Base-by-base conservation (phyloP, 2,888 invertebrate genomes). In the Phengaris alcon region DNA sequence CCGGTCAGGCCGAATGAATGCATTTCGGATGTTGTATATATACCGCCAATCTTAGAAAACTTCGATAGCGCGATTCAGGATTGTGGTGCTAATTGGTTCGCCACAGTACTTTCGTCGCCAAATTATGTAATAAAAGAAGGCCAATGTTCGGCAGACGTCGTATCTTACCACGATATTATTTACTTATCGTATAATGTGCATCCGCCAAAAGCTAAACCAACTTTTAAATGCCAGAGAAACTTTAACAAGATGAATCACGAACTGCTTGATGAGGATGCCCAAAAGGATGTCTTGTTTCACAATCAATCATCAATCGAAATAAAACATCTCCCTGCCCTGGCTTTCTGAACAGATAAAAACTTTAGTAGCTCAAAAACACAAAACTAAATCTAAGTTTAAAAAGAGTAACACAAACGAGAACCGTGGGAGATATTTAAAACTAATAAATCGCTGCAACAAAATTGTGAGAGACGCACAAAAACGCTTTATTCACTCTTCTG, bases 251-350 rank as follows among this genome's bases (percentile, higher is more conserved):
- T 57, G 6, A 7, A 57, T 8, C 57, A 57, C 6, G 57, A 57
- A 3, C n/a, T 57, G 15, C 57, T 57, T n/a, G 8, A 0, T n/a
- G 57, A 57, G 15, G 57, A 15, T 57, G 57, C 57, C 8, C 15
- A n/a, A n/a, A n/a, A n/a, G n/a, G n/a, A n/a, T n/a, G n/a, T n/a
- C n/a, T n/a, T n/a, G n/a, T n/a, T n/a, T n/a, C n/a, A n/a, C n/a
- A n/a, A n/a, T n/a, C n/a, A n/a, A n/a, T n/a, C n/a, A n/a, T n/a
- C 59, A 22, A 54, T 76, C 3, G 68, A 75, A 68, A 22, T 78
- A 1, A 77, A 77, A 51, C 77, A 77, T 72, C 64, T 77, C n/a
- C 78, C 77, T 77, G 8, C 76, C 76, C 6, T 78, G 77, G 75
- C 64, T 78, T 2, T 46, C 76, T 9, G 74, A 75, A 5, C 51